A percentile compares a stretch with the other conserved stretches of the same genome.
phyloP scores from a whole-genome alignment of 2,113 vertebrate genomes.

The Oriolus oriolus region DNA sequence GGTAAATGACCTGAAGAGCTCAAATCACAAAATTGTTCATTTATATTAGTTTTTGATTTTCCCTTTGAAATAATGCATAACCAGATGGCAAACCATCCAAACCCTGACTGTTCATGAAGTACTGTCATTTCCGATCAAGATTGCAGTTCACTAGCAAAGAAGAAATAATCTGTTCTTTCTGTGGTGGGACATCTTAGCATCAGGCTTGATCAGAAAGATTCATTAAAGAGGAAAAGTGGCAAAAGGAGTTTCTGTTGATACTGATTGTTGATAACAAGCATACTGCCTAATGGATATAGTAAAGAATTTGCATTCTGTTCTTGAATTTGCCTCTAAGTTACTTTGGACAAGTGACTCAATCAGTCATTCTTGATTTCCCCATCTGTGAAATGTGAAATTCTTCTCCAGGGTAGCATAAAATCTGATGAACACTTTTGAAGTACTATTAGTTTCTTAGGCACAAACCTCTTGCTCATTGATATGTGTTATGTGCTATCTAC shows the following conservation, averaged over 20 bases:
- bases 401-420: neutral
- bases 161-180: slow-evolving; percentile 19
- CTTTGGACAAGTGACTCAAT: neutral
- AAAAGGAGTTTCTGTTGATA: neutral
- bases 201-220: slow-evolving; percentile 10
- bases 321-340: neutral
- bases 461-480: neutral
- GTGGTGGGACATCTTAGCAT: neutral
- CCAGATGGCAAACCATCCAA: slow-evolving; percentile 34
- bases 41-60: slow-evolving; percentile 21
- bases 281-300: neutral
- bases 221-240: neutral
- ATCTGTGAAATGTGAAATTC: neutral
- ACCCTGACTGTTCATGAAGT: neutral
- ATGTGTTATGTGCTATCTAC: neutral
- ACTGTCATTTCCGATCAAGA: slow-evolving; percentile 33
- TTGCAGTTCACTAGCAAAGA: slow-evolving; percentile 1
- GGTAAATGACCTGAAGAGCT: slow-evolving; percentile 22
- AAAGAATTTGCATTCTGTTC: neutral
- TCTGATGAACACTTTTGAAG: neutral
- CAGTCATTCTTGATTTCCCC: neutral
- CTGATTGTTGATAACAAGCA: neutral
- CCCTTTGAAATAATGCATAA: slow-evolving; percentile 3
- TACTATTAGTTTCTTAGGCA: neutral
- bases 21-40: neutral